Base-by-base conservation (phyloP, 1,140 invertebrate species). In the Euglossa dilemma region DNA sequence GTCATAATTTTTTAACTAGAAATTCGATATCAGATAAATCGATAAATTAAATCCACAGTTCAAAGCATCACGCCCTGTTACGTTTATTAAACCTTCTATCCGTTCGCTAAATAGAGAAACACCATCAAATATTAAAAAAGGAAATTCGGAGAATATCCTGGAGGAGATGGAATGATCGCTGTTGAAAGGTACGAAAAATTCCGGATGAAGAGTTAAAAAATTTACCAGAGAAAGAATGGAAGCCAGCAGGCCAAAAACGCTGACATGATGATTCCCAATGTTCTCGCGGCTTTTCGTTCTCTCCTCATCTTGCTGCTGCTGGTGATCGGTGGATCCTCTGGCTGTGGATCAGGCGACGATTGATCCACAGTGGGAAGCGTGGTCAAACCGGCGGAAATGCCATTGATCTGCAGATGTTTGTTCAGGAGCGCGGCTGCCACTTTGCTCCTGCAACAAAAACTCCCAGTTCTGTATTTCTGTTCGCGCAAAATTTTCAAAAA, bases 201-300 rank as follows among this genome's bases (percentile, higher is more conserved):
- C 20, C 20, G 12, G 25, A 45, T 14, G 43, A 25, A 20, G 16
- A 14, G 16, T 45, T 28, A 56, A 5, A 8, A 50, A 23, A 86
- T 79, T 95, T 94, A 97, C 98, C 97, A 98, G 80, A 98, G 95
- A 93, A 99, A 99, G 95, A 99, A 99, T 3, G 98, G 98, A 73
- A 99, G 95, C 98, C 98, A 99, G 93, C 98, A 99, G 11, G 98
- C 96, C 69, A 99, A 95, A 94, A 99, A 99, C 5, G 97, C 98
- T 36, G 98, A 98, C 97, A 99, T 98, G 91, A 99, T 98, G 92
- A 99, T 98, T 59, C 98, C 98, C 28, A 99, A 95, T 1, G 98
- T 99, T 90, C 98, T 96, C 8, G 98, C 98, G 0, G 98, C 98
- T 93, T 99, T 99, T 88, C 98, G 96, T 93, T 99, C 98, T 57